phyloP scores from a whole-genome alignment of 2,888 invertebrate species.

The Rhyacophila evoluta region DNA sequence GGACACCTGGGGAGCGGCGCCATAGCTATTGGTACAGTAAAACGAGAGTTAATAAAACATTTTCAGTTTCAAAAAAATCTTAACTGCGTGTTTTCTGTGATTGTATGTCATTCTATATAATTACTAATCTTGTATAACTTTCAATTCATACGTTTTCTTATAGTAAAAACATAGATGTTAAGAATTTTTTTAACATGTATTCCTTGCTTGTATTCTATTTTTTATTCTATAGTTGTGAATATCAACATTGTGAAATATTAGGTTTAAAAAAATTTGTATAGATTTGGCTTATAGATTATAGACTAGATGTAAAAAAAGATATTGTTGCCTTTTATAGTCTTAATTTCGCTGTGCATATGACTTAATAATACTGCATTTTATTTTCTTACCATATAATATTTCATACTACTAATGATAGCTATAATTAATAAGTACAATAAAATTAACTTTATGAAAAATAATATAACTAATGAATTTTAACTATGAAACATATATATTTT shows the following conservation, averaged over 20 bases:
- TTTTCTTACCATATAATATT: slow-evolving; percentile 56
- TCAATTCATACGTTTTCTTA: neutral
- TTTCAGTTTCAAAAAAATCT: no score
- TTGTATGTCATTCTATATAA: no score
- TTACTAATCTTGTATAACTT: neutral
- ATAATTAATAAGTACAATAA: slow-evolving; percentile 48
- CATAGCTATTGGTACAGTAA: no score
- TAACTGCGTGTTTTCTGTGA: no score
- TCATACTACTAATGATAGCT: slow-evolving; percentile 44
- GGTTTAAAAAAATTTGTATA: slow-evolving; percentile 31
- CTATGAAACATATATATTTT: slow-evolving; percentile 19
- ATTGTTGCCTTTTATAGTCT: slow-evolving; percentile 60
- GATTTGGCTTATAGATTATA: slow-evolving; percentile 15
- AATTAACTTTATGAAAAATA: slow-evolving; percentile 55
- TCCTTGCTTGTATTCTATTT: neutral
- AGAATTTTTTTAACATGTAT: neutral
- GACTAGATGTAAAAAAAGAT: slow-evolving; percentile 43
- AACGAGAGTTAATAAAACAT: no score
- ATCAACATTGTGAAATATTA: slow-evolving; percentile 48
- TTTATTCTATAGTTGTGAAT: slow-evolving; percentile 50
- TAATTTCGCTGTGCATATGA: slow-evolving; percentile 57
- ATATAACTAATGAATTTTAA: slow-evolving; percentile 45
- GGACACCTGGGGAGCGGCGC: no score
- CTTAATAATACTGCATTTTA: slow-evolving; percentile 56
- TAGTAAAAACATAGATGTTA: neutral